Evolutionary conservation across 2,797 vertebrate species (phyloP), one percentile per base, ranked within the genome.

Genomic region (Emydoidea blandingii): DNA sequence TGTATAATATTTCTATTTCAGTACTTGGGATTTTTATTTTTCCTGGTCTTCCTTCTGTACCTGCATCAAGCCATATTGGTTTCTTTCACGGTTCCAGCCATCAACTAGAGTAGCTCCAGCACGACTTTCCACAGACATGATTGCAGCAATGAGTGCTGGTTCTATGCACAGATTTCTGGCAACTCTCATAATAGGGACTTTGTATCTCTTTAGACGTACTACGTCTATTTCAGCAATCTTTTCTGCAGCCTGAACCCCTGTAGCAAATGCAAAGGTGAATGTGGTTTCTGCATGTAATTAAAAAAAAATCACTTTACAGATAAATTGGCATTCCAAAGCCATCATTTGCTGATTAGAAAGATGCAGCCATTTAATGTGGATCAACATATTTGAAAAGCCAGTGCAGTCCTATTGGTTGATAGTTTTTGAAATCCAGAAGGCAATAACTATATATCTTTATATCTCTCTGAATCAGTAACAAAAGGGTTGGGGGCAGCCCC

Each of bases 51-150:
- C 25, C 37, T 0, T 0, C 5, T 2, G n/a, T 96, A 97, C 97
- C 97, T 97, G 97, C 97, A 97, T 97, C 85, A 97, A 83, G 91
- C 97, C 97, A 0, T 95, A 97, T 59, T 85, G 95, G 12, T 78
- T 92, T 21, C 10, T 91, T 0, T 5, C 37, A 27, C 49, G 93
- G 89, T 97, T 92, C 97, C 96, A 97, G 81, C 97, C 97, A 0
- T 97, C 62, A 57, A 95, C 4, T 76, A 96, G 89, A 52, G 92
- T 78, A 79, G 87, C 91, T 3, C 95, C 95, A 0, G 7, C 97
- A 0, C 96, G 96, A 83, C 97, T 97, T 44, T 97, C 96, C 89
- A 97, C 95, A 0, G 97, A 97, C n/a, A 97, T 97, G 94, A 97
- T 79, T 89, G 1, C 97, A 27, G 92, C 97, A 0, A 97, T 95